phyloP scores from a whole-genome alignment of 1,140 invertebrate genomes.

The Caerostris darwini region DNA sequence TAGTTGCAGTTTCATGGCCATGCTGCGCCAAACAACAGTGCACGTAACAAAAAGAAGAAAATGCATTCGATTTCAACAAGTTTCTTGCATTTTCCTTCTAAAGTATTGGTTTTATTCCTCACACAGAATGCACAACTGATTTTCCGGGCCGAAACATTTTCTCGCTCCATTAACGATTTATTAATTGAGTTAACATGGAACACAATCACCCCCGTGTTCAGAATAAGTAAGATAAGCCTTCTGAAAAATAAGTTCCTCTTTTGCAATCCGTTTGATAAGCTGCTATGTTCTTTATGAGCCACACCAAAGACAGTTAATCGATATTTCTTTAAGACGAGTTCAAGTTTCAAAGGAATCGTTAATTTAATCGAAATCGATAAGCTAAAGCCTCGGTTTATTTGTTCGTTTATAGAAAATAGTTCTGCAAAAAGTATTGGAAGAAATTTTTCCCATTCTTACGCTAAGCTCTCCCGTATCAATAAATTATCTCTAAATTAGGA shows the following conservation, averaged over 20 bases:
- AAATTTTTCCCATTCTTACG: not conserved
- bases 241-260: constrained; percentile 18
- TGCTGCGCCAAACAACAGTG: too few relatives aligned
- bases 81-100: not conserved
- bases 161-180: constrained; percentile 22
- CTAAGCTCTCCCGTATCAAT: not conserved
- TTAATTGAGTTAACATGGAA: constrained; percentile 36
- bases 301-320: constrained; percentile 21
- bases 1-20: too few relatives aligned
- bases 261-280: constrained; percentile 8
- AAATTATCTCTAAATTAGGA: constrained; percentile 25
- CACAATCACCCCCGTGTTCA: not conserved
- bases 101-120: constrained; percentile 13
- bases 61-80: constrained; percentile 1
- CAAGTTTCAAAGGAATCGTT: constrained; percentile 2
- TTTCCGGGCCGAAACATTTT: not conserved
- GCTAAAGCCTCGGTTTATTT: constrained; percentile 6
- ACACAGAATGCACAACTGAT: not conserved
- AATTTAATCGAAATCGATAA: constrained; percentile 32
- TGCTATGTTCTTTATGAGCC: constrained; percentile 1
- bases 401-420: constrained; percentile 14
- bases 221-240: not conserved
- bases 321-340: constrained; percentile 2
- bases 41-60: not conserved
- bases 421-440: constrained; percentile 24